Percentiles rank a stretch among this genome's conserved stretches.
phyloP scores from a whole-genome alignment of 1,140 invertebrate genomes.

The Coptotermes formosanus region DNA sequence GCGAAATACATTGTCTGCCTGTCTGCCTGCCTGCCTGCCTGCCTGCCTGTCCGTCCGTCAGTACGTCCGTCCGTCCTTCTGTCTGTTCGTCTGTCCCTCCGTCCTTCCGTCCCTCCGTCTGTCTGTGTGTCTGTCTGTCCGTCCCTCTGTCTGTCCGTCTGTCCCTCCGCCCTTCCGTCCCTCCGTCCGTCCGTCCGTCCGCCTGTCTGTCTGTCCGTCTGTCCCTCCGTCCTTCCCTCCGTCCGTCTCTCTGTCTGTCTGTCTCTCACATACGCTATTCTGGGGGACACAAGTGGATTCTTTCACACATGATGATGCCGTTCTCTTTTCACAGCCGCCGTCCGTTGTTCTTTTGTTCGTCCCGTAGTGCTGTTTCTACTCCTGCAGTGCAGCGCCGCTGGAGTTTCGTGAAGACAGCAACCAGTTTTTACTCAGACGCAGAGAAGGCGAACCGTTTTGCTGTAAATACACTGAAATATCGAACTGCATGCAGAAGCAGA shows the following conservation, averaged over 20 bases:
- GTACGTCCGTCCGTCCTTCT: no score
- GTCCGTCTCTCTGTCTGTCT: neutral
- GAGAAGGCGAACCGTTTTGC: neutral
- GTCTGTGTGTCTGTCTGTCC: neutral
- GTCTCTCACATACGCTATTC: neutral
- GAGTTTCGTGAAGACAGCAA: neutral
- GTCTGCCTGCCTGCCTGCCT: neutral
- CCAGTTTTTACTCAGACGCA: neutral
- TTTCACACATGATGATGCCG: neutral
- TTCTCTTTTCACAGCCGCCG: neutral
- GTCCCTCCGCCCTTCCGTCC: no score
- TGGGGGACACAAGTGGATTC: neutral
- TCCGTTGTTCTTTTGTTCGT: neutral
- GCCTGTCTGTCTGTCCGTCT: no score
- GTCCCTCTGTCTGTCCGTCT: neutral
- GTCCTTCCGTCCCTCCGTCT: neutral
- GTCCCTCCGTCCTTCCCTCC: no score
- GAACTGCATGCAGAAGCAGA: neutral
- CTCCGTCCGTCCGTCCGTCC: no score
- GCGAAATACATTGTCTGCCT: neutral
- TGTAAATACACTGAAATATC: neutral
- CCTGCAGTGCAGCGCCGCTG: neutral
- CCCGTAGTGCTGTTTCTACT: neutral
- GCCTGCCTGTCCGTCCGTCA: neutral
- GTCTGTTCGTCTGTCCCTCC: no score